Evolutionary conservation across 2,113 vertebrate genomes (phyloP).

Genomic region (Alouatta palliata): DNA sequence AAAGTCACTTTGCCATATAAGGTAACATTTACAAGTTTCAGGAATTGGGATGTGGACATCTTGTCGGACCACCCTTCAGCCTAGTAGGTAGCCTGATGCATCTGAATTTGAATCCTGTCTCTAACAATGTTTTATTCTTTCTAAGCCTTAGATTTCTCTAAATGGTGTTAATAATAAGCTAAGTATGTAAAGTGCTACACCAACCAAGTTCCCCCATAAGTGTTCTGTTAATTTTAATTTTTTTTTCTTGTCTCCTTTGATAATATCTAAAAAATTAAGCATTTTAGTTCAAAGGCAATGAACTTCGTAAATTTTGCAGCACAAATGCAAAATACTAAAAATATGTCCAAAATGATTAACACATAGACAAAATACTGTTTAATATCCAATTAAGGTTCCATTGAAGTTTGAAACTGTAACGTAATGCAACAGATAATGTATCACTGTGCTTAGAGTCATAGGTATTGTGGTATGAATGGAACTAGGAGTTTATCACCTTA

Average conservation of each 20-base stretch:
- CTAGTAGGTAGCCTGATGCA: neutral
- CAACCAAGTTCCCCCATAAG: neutral
- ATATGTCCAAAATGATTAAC: neutral
- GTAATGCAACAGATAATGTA: neutral
- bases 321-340: neutral
- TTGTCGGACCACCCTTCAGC: neutral
- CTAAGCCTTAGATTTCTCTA: neutral
- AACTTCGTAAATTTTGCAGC: neutral
- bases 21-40: neutral
- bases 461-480: neutral
- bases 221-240: neutral
- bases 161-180: neutral
- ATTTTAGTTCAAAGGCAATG: neutral
- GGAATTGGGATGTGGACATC: neutral
- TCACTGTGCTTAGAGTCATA: neutral
- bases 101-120: slow-evolving; percentile 24
- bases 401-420: neutral
- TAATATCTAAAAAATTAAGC: slow-evolving; percentile 6
- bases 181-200: neutral
- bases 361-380: neutral
- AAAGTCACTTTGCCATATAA: neutral
- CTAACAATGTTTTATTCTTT: neutral
- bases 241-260: neutral
- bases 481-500: neutral
- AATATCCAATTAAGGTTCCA: neutral